These are phyloP conservation scores for Poecilia velifera DNA, from an alignment of 2,797 vertebrate genomes.

Conservation along the genomic window DNA sequence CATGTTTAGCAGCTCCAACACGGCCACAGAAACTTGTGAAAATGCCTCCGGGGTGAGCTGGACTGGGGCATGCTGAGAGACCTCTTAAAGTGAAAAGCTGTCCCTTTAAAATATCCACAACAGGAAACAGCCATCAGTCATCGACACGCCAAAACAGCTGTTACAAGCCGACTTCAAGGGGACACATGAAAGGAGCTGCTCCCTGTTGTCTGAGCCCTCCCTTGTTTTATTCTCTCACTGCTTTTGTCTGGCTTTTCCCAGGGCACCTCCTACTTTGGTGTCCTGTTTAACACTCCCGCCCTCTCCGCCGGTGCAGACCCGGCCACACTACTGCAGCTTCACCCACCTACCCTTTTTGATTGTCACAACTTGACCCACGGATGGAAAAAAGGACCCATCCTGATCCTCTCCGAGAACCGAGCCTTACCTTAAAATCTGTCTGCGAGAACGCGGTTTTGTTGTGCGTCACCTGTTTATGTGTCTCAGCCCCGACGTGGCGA, in stretches of 20 bases:
- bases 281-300: conserved; percentile 62
- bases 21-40: conserved; percentile 66
- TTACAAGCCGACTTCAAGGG: conserved; percentile 89
- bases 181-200: conserved; percentile 82
- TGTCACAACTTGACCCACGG: conserved; percentile 47
- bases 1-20: conserved; percentile 74
- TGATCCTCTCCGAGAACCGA: conserved; percentile 41
- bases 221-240: conserved; percentile 78
- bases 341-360: conserved; percentile 61
- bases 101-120: conserved; percentile 86
- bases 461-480: conserved; percentile 69
- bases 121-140: conserved; percentile 91
- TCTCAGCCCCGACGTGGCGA: conserved; percentile 50
- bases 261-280: conserved; percentile 71
- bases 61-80: conserved; percentile 73
- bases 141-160: conserved; percentile 89
- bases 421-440: conserved; percentile 50
- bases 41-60: conserved; percentile 69
- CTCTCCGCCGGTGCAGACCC: conserved; percentile 60
- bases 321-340: conserved; percentile 55
- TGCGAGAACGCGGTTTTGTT: conserved; percentile 48
- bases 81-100: conserved; percentile 85
- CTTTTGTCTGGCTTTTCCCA: conserved; percentile 78
- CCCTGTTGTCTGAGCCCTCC: conserved; percentile 82
- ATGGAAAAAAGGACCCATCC: neutral